phyloP scores from a whole-genome alignment of 37 sponge, comb jelly and placozoan genomes.

The Aplysina aerophoba region DNA sequence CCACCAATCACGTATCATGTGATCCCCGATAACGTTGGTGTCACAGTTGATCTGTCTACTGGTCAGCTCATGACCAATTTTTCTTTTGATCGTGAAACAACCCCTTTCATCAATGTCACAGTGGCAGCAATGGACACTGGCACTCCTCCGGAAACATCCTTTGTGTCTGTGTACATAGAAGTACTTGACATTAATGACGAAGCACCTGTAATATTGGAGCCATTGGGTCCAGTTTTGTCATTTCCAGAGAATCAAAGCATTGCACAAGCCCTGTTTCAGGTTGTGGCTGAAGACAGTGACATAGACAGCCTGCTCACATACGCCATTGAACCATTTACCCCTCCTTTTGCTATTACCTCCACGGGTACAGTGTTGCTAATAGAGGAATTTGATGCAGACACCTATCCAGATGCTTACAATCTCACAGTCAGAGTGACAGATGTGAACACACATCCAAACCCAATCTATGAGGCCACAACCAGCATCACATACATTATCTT shows the following conservation, averaged over 20 bases:
- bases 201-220: constrained; percentile 47
- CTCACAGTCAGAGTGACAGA: constrained; percentile 51
- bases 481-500: constrained; percentile 39
- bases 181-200: constrained; percentile 66
- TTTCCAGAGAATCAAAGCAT: background rate
- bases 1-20: constrained; percentile 9
- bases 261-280: background rate
- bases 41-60: constrained; percentile 1
- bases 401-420: constrained; percentile 23
- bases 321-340: background rate
- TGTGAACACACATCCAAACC: constrained; percentile 28
- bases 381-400: constrained; percentile 51
- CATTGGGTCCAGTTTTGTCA: background rate
- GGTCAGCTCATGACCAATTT: constrained; percentile 41
- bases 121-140: constrained; percentile 66
- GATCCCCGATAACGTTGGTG: background rate
- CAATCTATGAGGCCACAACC: constrained; percentile 12
- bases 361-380: background rate
- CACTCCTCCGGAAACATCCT: background rate
- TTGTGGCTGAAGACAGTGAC: constrained; percentile 20
- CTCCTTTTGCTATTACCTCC: background rate
- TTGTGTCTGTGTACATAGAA: constrained; percentile 38
- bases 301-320: background rate
- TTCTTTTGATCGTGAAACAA: constrained; percentile 2
- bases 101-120: constrained; percentile 28